A percentile compares a stretch with the other conserved stretches of the same genome.
Conservation (phyloP, 2,113 vertebrate genomes). For the Galbula dea region DNA sequence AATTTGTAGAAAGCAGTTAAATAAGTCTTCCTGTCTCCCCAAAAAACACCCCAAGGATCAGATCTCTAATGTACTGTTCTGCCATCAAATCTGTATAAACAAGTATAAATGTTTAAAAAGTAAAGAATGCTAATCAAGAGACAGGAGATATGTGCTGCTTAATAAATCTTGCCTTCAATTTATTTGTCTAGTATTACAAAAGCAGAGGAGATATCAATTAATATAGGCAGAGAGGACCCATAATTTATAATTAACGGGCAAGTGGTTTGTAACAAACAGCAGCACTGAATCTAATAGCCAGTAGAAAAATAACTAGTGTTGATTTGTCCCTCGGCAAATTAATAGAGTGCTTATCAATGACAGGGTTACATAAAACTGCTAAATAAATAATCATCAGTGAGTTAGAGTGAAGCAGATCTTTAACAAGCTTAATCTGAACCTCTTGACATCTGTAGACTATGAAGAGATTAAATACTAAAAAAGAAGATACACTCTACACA, state of each 20-base stretch:
- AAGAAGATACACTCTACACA: slow-evolving; percentile 57
- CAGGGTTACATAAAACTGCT: slow-evolving; percentile 97
- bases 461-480: slow-evolving; percentile 82
- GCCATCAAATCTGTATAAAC: slow-evolving; percentile 69
- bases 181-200: slow-evolving; percentile 88
- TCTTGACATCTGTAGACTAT: slow-evolving; percentile 85
- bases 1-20: slow-evolving; percentile 59
- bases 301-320: slow-evolving; percentile 89
- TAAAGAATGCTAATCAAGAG: slow-evolving; percentile 81
- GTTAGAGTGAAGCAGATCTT: slow-evolving; percentile 94
- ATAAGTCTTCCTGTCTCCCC: slow-evolving; percentile 43
- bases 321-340: slow-evolving; percentile 96
- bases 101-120: slow-evolving; percentile 79
- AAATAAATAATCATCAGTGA: slow-evolving; percentile 99
- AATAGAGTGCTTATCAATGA: slow-evolving; percentile 97
- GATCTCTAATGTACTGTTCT: slow-evolving; percentile 63
- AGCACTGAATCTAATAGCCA: slow-evolving; percentile 90
- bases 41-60: slow-evolving; percentile 69
- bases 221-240: slow-evolving; percentile 90
- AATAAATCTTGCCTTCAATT: slow-evolving; percentile 94
- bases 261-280: slow-evolving; percentile 92
- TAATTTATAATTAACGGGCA: slow-evolving; percentile 99
- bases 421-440: slow-evolving; percentile 96
- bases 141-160: slow-evolving; percentile 75
- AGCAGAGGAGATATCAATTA: slow-evolving; percentile 93